phyloP scores from a whole-genome alignment of 2,888 invertebrate genomes.

The Phlogophora meticulosa region DNA sequence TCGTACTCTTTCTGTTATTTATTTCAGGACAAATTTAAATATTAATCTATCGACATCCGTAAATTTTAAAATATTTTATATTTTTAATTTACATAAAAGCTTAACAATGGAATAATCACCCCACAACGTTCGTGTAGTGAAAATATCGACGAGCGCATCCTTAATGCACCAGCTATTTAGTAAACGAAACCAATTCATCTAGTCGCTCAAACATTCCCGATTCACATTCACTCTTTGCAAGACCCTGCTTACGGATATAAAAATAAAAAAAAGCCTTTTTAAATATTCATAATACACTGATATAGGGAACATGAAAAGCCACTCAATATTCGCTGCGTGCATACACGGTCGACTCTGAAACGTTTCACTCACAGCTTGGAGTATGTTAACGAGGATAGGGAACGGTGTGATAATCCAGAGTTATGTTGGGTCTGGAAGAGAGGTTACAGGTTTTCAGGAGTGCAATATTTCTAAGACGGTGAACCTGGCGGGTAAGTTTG shows the following conservation, averaged over 20 bases:
- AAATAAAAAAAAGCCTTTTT: conserved; percentile 52
- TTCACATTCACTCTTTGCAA: conserved; percentile 7
- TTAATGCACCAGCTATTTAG: neutral
- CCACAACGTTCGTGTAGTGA: too few species aligned
- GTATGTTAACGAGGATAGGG: conserved; percentile 39
- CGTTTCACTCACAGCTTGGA: conserved; percentile 64
- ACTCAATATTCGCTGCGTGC: conserved; percentile 70
- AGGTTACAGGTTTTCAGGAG: neutral
- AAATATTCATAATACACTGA: conserved; percentile 63
- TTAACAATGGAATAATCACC: too few species aligned
- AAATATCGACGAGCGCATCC: too few species aligned
- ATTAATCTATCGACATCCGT: too few species aligned
- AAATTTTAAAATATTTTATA: too few species aligned
- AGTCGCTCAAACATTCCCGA: conserved; percentile 17
- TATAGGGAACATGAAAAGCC: conserved; percentile 71
- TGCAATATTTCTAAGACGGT: too few species aligned
- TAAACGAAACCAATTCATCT: neutral
- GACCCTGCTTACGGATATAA: conserved; percentile 22
- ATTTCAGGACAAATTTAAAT: too few species aligned
- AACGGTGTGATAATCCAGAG: neutral
- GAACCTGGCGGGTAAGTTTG: too few species aligned
- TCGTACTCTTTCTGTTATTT: too few species aligned
- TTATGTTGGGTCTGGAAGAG: neutral
- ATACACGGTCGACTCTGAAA: conserved; percentile 49
- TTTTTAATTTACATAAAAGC: too few species aligned